Percentiles rank a stretch among this genome's conserved stretches.
Conservation (phyloP, 2,888 invertebrate species). For the Marasmarcha lunaedactyla region DNA sequence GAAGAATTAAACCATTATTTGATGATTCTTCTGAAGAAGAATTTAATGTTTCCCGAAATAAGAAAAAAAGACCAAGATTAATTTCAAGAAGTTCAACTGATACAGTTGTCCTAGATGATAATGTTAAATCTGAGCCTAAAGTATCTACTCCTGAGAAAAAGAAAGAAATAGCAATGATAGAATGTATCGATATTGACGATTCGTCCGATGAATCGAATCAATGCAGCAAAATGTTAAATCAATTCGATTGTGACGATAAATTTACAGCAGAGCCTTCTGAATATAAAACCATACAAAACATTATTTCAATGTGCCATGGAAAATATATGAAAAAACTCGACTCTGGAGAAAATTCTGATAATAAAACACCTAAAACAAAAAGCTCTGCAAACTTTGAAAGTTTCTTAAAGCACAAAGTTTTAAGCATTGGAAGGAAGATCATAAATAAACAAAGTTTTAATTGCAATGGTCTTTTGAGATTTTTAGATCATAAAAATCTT, state of each 20-base stretch:
- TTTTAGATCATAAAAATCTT: slow-evolving; percentile 42
- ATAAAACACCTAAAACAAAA: slow-evolving; percentile 6
- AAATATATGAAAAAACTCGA: slow-evolving; percentile 27
- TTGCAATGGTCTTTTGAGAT: slow-evolving; percentile 41
- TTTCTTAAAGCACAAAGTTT: slow-evolving; percentile 41
- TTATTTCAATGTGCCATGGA: slow-evolving; percentile 31
- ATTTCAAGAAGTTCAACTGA: slow-evolving; percentile 28
- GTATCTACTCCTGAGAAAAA: slow-evolving; percentile 6
- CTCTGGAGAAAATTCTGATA: slow-evolving; percentile 13
- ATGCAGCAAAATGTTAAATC: slow-evolving; percentile 7
- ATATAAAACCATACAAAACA: slow-evolving; percentile 29
- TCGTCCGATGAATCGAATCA: slow-evolving; percentile 29
- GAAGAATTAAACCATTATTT: neutral
- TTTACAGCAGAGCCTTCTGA: slow-evolving; percentile 5
- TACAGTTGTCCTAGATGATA: slow-evolving; percentile 21
- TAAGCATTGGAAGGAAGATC: slow-evolving; percentile 49
- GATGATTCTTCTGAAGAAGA: slow-evolving; percentile 20
- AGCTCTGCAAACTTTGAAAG: slow-evolving; percentile 19
- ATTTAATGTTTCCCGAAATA: slow-evolving; percentile 14
- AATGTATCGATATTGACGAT: slow-evolving; percentile 41
- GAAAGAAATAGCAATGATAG: slow-evolving; percentile 15
- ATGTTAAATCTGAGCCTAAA: slow-evolving; percentile 6
- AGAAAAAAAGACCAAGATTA: slow-evolving; percentile 22
- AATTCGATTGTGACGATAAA: slow-evolving; percentile 8
- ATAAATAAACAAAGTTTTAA: slow-evolving; percentile 34